Evolutionary conservation across 2,888 invertebrate genomes (phyloP).

Genomic region (Drosophila picticornis): DNA sequence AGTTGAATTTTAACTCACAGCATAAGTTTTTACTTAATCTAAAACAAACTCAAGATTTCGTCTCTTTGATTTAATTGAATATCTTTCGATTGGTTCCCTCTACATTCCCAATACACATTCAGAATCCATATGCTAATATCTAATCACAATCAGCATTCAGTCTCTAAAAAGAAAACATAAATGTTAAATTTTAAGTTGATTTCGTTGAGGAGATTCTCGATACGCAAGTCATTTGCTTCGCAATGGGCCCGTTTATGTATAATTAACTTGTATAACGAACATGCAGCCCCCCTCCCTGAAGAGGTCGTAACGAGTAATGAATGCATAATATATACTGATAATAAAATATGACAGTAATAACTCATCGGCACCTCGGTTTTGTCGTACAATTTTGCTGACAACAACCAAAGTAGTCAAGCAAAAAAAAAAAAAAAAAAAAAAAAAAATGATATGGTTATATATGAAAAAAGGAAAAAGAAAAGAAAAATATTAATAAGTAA

Average conservation of each 20-base stretch:
- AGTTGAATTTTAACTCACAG: neutral
- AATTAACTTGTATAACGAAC: slow-evolving; percentile 9
- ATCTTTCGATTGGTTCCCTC: neutral
- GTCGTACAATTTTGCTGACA: slow-evolving; percentile 19
- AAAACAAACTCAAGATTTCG: neutral
- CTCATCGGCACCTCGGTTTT: slow-evolving; percentile 19
- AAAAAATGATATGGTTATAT: neutral
- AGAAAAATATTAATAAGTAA: neutral
- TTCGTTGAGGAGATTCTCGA: slow-evolving; percentile 14
- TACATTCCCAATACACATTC: neutral
- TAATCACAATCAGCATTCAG: neutral
- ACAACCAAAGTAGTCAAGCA: slow-evolving; percentile 10
- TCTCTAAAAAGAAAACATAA: neutral
- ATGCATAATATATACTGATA: slow-evolving; percentile 29
- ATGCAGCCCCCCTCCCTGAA: neutral
- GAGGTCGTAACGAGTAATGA: slow-evolving; percentile 19
- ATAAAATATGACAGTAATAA: slow-evolving; percentile 27
- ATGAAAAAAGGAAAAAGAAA: neutral
- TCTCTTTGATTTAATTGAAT: neutral
- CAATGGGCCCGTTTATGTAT: slow-evolving; percentile 30
- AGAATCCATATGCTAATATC: neutral
- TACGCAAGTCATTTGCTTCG: slow-evolving; percentile 22
- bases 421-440: neutral
- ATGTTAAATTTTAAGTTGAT: neutral
- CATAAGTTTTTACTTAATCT: neutral